Percentiles rank a stretch among this genome's conserved stretches.
These are phyloP conservation scores for Ceratoteleas bidentatus DNA, from an alignment of 1,140 invertebrate species.

Conservation along the genomic window DNA sequence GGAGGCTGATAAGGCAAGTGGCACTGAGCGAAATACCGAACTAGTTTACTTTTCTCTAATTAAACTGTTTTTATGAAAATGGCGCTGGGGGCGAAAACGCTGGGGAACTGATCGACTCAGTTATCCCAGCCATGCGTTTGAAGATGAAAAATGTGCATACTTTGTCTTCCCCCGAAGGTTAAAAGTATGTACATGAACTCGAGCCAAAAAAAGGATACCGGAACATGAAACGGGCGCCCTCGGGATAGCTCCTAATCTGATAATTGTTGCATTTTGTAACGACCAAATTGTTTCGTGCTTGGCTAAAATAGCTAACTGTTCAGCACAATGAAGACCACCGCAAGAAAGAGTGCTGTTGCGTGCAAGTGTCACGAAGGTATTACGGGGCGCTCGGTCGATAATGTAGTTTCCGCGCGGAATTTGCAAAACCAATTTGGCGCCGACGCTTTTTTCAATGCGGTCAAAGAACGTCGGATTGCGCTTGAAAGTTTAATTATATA, in stretches of 20 bases:
- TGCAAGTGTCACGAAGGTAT: constrained; percentile 45
- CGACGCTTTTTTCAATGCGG: not conserved
- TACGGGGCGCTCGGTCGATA: constrained; percentile 39
- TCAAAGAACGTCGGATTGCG: constrained; percentile 20
- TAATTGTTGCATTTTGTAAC: constrained; percentile 49
- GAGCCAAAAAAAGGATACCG: constrained; percentile 9
- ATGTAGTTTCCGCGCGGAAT: not conserved
- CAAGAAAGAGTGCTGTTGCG: constrained; percentile 57
- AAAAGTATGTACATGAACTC: constrained; percentile 38
- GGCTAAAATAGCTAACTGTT: constrained; percentile 45
- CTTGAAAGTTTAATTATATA: constrained; percentile 31
- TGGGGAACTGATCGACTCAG: constrained; percentile 9
- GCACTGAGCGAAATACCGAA: no score
- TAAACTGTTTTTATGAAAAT: not conserved
- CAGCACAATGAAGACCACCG: constrained; percentile 37
- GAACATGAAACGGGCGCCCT: not conserved
- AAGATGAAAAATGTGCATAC: constrained; percentile 11
- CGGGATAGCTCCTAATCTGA: constrained; percentile 28
- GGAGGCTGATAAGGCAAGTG: no score
- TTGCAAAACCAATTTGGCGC: not conserved
- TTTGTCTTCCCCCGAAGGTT: constrained; percentile 19
- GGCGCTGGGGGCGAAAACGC: not conserved
- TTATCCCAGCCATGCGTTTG: constrained; percentile 8
- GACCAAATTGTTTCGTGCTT: constrained; percentile 40
- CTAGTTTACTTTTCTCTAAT: no score